phyloP scores from a whole-genome alignment of 2,113 vertebrate species.

The Athene noctua region DNA sequence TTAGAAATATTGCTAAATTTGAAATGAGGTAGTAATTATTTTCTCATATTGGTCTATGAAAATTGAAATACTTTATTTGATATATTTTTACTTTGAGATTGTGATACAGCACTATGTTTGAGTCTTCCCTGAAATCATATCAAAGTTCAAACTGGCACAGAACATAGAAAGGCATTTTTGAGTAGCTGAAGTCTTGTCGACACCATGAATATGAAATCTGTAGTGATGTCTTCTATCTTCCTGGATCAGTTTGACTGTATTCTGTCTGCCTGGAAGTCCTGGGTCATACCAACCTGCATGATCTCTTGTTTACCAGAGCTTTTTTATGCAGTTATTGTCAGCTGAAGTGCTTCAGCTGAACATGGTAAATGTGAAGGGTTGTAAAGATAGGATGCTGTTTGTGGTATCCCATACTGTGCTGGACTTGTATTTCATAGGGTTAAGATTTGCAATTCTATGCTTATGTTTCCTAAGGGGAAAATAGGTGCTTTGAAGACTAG shows the following conservation, averaged over 20 bases:
- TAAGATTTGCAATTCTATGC: background rate
- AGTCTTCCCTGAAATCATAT: background rate
- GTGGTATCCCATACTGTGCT: background rate
- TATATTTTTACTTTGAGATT: background rate
- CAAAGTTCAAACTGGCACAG: background rate
- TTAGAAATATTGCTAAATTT: background rate
- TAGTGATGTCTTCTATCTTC: background rate
- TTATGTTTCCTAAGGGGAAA: background rate
- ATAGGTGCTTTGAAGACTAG: background rate
- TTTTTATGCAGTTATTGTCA: background rate
- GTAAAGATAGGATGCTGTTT: background rate
- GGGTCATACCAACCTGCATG: background rate
- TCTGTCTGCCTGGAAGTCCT: background rate
- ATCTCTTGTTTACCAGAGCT: background rate
- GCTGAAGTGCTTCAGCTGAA: background rate
- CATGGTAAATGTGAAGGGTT: background rate
- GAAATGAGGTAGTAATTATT: background rate
- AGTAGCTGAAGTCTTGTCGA: background rate
- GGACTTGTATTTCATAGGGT: background rate
- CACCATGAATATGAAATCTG: background rate
- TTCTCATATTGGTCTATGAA: background rate
- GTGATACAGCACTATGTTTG: background rate
- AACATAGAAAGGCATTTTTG: background rate
- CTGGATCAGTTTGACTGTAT: background rate
- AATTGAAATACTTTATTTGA: background rate